Conservation (phyloP, 1,140 invertebrate genomes). For the Holotrichia oblita region DNA sequence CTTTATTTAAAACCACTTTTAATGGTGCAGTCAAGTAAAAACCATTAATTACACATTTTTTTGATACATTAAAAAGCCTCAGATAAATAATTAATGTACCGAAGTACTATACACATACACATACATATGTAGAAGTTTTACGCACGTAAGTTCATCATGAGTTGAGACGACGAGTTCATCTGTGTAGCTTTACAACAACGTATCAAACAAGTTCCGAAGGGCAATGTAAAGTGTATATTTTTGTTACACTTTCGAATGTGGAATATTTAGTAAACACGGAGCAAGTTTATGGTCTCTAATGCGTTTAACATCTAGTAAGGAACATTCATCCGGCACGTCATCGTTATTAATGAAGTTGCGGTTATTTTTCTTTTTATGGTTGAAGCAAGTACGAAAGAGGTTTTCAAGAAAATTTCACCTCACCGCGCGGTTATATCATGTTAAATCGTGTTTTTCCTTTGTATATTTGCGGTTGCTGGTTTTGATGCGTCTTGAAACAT, state of each 20-base stretch:
- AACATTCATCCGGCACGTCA: conserved; percentile 26
- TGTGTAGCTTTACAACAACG: not conserved
- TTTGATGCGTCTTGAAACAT: not conserved
- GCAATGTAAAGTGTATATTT: conserved; percentile 22
- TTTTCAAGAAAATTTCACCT: conserved; percentile 6
- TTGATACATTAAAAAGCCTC: conserved; percentile 23
- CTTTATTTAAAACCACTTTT: not conserved
- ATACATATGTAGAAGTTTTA: not conserved
- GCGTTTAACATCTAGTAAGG: conserved; percentile 31
- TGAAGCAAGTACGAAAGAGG: not conserved
- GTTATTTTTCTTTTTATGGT: conserved; percentile 30
- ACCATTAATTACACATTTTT: conserved; percentile 27
- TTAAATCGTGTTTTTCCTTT: conserved; percentile 25
- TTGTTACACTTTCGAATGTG: conserved; percentile 35
- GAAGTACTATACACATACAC: not conserved
- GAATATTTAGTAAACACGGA: conserved; percentile 30
- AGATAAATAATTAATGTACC: conserved; percentile 20
- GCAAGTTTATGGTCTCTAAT: conserved; percentile 34
- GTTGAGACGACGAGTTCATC: not conserved
- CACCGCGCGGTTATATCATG: not conserved
- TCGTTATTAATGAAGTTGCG: conserved; percentile 36
- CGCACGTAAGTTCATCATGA: not conserved
- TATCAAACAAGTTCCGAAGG: conserved; percentile 31
- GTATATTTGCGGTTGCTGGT: conserved; percentile 13
- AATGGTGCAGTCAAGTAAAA: not conserved